These are phyloP conservation scores for Suillia variegata DNA, from an alignment of 2,888 invertebrate genomes.

Conservation along the genomic window DNA sequence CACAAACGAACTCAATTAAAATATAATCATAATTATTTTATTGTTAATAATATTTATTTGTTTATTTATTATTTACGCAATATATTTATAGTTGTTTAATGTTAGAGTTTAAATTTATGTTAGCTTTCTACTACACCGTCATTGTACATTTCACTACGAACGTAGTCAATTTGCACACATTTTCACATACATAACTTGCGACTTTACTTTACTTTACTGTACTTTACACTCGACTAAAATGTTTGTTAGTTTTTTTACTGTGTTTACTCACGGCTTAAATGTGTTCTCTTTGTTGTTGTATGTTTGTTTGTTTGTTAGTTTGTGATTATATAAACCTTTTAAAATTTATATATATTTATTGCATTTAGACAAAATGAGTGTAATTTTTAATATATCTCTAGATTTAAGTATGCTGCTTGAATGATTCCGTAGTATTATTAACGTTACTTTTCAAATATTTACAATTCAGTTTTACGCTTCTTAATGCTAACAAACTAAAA, in stretches of 20 bases:
- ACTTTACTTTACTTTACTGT: background rate
- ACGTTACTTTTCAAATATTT: background rate
- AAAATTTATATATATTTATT: no score
- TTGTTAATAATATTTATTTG: constrained; percentile 37
- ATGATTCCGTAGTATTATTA: background rate
- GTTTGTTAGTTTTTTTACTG: no score
- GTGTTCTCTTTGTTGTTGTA: background rate
- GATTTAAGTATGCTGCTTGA: no score
- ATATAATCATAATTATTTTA: constrained; percentile 44
- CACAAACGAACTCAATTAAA: no score
- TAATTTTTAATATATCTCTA: background rate
- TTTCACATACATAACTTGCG: no score
- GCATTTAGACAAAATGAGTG: no score
- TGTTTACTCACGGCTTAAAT: background rate
- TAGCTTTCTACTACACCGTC: background rate
- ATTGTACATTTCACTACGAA: background rate
- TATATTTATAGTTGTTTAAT: background rate
- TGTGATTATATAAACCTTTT: no score
- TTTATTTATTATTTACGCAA: constrained; percentile 40
- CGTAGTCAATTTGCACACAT: background rate
- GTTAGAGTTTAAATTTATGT: background rate
- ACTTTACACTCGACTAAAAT: background rate
- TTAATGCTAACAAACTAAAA: no score
- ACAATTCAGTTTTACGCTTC: background rate
- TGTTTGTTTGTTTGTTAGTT: no score